Percentiles rank a stretch among this genome's conserved stretches.
These are phyloP conservation scores for Alcis repandata DNA, from an alignment of 2,888 invertebrate genomes.

Conservation along the genomic window DNA sequence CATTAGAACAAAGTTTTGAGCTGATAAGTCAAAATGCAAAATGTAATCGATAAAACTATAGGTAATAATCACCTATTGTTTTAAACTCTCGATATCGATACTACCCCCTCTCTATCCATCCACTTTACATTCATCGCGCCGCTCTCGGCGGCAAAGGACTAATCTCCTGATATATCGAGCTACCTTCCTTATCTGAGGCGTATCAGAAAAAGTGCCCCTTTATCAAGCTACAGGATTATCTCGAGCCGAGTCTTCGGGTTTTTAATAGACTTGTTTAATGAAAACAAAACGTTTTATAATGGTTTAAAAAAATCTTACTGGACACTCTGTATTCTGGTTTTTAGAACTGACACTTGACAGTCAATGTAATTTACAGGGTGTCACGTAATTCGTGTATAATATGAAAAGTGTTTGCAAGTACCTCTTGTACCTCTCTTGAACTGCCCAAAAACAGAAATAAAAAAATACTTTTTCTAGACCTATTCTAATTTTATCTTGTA, in stretches of 20 bases:
- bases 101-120: constrained; percentile 54
- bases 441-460: too few species aligned
- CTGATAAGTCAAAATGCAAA: background rate
- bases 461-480: too few species aligned
- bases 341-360: too few species aligned
- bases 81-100: constrained; percentile 35
- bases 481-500: too few species aligned
- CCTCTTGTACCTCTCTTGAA: too few species aligned
- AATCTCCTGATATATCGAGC: constrained; percentile 84
- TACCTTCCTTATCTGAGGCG: constrained; percentile 78
- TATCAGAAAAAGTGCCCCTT: constrained; percentile 81
- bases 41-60: background rate
- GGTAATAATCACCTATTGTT: background rate
- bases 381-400: too few species aligned
- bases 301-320: background rate
- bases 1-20: too few species aligned
- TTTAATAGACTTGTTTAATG: constrained; percentile 43
- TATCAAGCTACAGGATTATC: constrained; percentile 71
- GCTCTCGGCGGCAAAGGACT: constrained; percentile 75
- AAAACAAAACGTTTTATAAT: background rate
- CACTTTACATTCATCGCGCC: constrained; percentile 78
- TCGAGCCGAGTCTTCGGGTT: constrained; percentile 52
- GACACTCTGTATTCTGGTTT: background rate
- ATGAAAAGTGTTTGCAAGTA: too few species aligned
- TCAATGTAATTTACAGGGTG: too few species aligned